These are phyloP conservation scores for Lycaon pictus DNA, from an alignment of 2,113 vertebrate species.

Conservation along the genomic window DNA sequence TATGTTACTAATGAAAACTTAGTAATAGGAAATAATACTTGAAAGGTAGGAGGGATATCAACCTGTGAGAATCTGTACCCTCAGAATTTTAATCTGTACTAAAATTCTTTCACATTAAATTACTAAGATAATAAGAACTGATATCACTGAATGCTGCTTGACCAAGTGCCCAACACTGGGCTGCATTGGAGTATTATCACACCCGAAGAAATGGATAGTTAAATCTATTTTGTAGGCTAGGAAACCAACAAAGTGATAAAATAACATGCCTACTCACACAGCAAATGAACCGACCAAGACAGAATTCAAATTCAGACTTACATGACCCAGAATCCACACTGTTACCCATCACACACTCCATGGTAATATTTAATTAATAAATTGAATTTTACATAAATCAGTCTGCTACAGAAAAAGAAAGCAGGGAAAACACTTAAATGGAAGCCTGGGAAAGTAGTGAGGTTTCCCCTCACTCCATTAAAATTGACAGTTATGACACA, in stretches of 20 bases:
- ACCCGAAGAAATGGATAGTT: neutral
- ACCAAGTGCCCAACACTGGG: neutral
- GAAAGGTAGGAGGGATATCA: neutral
- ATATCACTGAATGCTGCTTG: neutral
- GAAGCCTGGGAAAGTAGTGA: neutral
- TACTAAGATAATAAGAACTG: neutral
- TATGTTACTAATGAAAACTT: neutral
- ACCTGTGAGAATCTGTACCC: neutral
- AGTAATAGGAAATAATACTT: constrained; percentile 1
- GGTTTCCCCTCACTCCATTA: neutral
- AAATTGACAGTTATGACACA: neutral
- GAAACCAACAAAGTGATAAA: neutral
- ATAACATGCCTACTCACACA: neutral
- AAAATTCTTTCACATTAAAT: neutral
- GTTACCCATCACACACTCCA: neutral
- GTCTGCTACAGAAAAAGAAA: neutral
- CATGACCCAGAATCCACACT: neutral
- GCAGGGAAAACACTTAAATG: neutral
- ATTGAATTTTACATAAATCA: neutral
- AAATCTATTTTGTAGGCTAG: neutral
- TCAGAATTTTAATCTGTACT: too few relatives aligned
- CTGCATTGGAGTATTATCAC: neutral
- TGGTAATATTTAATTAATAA: neutral
- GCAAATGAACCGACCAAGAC: neutral
- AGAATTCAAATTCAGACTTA: constrained; percentile 25